Conservation (phyloP, 2,888 invertebrate species). For the Limnephilus lunatus region DNA sequence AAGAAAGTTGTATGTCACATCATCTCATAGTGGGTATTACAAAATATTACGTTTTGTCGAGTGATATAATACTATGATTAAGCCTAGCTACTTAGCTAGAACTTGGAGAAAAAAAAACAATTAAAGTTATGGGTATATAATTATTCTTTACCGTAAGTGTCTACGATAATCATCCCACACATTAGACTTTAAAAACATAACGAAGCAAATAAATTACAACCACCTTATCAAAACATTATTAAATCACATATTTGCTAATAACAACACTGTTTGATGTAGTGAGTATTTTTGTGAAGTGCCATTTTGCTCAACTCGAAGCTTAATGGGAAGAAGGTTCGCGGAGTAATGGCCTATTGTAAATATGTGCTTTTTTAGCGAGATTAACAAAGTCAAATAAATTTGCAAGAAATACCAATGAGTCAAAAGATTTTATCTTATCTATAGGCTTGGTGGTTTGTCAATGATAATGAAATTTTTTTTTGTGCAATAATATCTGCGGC, state of each 20-base stretch:
- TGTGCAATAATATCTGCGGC: not conserved
- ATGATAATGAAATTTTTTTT: not conserved
- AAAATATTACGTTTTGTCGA: not conserved
- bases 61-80: not conserved
- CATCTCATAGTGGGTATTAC: not conserved
- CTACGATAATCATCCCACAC: not conserved
- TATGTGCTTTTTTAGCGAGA: not conserved
- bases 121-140: not conserved
- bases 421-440: not conserved
- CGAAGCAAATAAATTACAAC: not conserved
- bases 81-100: not conserved
- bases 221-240: not conserved
- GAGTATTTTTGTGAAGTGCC: not conserved
- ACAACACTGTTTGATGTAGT: not conserved
- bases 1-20: not conserved
- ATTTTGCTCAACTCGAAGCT: not conserved
- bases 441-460: not conserved
- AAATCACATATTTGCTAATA: not conserved
- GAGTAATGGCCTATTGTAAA: not conserved
- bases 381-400: not conserved
- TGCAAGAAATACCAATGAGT: not conserved
- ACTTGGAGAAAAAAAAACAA: not conserved
- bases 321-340: not conserved
- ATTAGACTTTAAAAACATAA: not conserved
- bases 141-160: not conserved